A percentile compares a stretch with the other conserved stretches of the same genome.
These are phyloP conservation scores for Physocephala rufipes DNA, from an alignment of 2,888 invertebrate species.

Conservation along the genomic window DNA sequence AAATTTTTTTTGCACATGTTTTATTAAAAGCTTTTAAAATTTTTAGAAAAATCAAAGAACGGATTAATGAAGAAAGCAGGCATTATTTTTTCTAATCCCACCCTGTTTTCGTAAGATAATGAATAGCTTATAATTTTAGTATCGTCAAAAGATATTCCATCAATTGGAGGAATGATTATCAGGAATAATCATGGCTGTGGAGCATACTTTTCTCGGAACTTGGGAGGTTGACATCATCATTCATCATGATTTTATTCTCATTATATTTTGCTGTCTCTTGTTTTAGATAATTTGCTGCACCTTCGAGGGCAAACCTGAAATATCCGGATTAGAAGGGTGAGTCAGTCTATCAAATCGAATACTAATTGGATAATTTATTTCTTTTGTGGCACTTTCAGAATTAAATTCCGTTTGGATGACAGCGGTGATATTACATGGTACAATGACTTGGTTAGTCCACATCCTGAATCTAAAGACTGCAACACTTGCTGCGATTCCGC, in stretches of 20 bases:
- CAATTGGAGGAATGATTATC: not conserved
- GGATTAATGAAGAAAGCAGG: not conserved
- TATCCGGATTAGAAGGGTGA: constrained; percentile 61
- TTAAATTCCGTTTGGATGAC: constrained; percentile 68
- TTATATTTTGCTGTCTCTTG: constrained; percentile 15
- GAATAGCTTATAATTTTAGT: not conserved
- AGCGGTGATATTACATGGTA: constrained; percentile 73
- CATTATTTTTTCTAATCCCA: too few species aligned
- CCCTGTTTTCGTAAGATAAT: not conserved
- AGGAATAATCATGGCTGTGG: constrained; percentile 55
- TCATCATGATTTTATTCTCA: constrained; percentile 13
- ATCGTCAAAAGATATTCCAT: not conserved
- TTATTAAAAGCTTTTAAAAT: not conserved
- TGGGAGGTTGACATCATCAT: constrained; percentile 67
- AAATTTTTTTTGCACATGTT: not conserved
- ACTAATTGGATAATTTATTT: not conserved
- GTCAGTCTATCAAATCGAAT: constrained; percentile 22
- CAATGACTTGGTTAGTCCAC: constrained; percentile 67
- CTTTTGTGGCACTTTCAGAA: constrained; percentile 54
- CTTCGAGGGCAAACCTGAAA: constrained; percentile 58
- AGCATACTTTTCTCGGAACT: constrained; percentile 68
- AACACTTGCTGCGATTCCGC: constrained; percentile 60
- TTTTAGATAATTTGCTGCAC: constrained; percentile 58
- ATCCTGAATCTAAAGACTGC: constrained; percentile 59
- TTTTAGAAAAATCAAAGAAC: not conserved